phyloP scores from a whole-genome alignment of 2,888 invertebrate genomes.

The Pristionchus exspectatus region DNA sequence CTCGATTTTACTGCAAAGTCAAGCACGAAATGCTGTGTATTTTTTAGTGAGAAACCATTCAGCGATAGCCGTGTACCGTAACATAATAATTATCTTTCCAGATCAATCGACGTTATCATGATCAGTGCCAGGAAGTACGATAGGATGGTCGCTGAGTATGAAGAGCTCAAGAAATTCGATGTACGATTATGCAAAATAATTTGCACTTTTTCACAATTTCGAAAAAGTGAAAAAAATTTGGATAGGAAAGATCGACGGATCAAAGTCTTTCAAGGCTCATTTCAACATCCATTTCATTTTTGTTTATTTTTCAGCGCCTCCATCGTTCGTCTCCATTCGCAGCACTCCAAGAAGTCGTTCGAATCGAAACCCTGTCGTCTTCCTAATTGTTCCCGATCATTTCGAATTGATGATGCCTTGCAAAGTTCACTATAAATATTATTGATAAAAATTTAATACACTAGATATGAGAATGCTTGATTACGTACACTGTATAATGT shows the following conservation, averaged over 20 bases:
- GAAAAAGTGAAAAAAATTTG: no score
- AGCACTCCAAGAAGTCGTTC: no score
- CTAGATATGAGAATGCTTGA: no score
- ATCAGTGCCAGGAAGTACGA: background rate
- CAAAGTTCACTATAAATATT: no score
- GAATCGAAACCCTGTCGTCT: no score
- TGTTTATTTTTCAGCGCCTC: background rate
- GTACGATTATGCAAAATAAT: background rate
- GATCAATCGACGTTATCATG: background rate
- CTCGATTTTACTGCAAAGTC: no score
- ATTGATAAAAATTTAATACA: no score
- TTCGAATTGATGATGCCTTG: no score
- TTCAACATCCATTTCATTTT: background rate
- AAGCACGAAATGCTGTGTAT: no score
- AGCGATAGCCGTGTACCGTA: background rate
- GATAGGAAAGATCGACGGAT: background rate
- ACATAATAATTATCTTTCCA: background rate
- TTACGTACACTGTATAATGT: no score
- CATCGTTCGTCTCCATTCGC: background rate
- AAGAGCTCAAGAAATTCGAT: background rate
- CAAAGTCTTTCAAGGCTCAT: background rate
- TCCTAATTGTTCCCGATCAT: no score
- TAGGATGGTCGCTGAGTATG: background rate
- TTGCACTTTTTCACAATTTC: background rate
- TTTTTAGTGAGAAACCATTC: no score